These are phyloP conservation scores for Gouania willdenowi DNA, from an alignment of 2,797 vertebrate species.

Conservation along the genomic window DNA sequence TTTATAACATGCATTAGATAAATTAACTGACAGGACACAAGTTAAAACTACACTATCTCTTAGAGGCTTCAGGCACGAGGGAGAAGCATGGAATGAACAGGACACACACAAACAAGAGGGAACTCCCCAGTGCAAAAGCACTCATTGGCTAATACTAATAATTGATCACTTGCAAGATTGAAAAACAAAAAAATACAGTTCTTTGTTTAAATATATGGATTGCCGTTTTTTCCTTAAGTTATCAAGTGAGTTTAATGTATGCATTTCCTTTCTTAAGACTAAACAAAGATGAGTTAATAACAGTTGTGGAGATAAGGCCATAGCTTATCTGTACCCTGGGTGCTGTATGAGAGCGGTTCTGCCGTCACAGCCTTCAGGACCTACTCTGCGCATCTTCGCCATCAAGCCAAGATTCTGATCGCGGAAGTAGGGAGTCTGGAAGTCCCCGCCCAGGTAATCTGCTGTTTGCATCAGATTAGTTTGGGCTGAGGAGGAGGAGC, in stretches of 20 bases:
- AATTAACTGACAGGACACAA: conserved; percentile 23
- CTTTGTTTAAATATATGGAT: conserved; percentile 76
- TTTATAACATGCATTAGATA: conserved; percentile 53
- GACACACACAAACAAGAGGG: conserved; percentile 22
- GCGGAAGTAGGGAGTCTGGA: conserved; percentile 97
- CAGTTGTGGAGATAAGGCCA: conserved; percentile 75
- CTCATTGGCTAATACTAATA: conserved; percentile 48
- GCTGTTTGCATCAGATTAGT: conserved; percentile 94
- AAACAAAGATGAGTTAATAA: conserved; percentile 70
- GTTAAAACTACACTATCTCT: conserved; percentile 39
- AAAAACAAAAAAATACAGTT: conserved; percentile 63
- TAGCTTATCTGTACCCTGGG: conserved; percentile 99
- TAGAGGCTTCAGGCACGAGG: conserved; percentile 54
- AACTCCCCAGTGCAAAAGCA: conserved; percentile 60
- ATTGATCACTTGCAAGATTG: conserved; percentile 86
- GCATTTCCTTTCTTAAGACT: conserved; percentile 76
- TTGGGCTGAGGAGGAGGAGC: conserved; percentile 82
- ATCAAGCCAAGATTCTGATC: conserved; percentile 96
- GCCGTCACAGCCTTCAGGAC: conserved; percentile 86
- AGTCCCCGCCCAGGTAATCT: conserved; percentile 98
- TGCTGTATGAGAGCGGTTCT: conserved; percentile 94
- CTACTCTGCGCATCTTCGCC: conserved; percentile 91
- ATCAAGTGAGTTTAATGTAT: conserved; percentile 58
- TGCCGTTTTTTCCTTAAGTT: conserved; percentile 69
- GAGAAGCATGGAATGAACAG: conserved; percentile 46